A percentile compares a stretch with the other conserved stretches of the same genome.
Evolutionary conservation across 2,113 vertebrate species (phyloP).

Genomic region (Erythrolamprus reginae): DNA sequence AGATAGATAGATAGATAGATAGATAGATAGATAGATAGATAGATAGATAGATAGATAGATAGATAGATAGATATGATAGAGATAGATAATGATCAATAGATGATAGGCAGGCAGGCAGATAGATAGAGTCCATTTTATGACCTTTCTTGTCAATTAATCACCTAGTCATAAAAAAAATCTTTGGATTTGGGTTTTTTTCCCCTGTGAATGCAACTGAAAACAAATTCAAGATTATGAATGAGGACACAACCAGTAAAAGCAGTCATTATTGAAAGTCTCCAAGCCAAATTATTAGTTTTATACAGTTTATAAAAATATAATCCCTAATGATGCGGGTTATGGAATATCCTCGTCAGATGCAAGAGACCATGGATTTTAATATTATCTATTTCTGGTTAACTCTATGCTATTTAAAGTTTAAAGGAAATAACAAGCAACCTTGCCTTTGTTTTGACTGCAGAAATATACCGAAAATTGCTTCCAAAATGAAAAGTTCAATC

Average conservation of each 20-base stretch:
- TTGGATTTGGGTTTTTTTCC: neutral
- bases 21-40: no score
- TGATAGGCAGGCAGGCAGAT: no score
- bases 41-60: no score
- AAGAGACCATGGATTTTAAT: neutral
- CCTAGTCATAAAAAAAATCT: neutral
- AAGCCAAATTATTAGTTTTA: neutral
- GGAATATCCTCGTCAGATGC: slow-evolving; percentile 2
- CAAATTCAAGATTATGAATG: slow-evolving; percentile 24
- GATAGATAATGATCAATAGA: no score
- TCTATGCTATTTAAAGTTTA: neutral
- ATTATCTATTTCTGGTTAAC: neutral
- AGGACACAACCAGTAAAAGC: neutral
- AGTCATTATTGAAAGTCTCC: neutral
- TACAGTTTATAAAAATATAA: neutral
- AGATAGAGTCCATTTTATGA: no score
- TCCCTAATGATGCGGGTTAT: neutral
- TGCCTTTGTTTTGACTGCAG: slow-evolving; percentile 3
- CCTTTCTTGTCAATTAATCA: no score
- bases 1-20: no score
- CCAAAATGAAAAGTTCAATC: neutral
- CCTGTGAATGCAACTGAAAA: neutral
- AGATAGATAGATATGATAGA: no score
- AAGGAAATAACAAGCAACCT: neutral
- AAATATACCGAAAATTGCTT: neutral